phyloP scores from a whole-genome alignment of 1,140 invertebrate genomes.

The Drosophila miranda region DNA sequence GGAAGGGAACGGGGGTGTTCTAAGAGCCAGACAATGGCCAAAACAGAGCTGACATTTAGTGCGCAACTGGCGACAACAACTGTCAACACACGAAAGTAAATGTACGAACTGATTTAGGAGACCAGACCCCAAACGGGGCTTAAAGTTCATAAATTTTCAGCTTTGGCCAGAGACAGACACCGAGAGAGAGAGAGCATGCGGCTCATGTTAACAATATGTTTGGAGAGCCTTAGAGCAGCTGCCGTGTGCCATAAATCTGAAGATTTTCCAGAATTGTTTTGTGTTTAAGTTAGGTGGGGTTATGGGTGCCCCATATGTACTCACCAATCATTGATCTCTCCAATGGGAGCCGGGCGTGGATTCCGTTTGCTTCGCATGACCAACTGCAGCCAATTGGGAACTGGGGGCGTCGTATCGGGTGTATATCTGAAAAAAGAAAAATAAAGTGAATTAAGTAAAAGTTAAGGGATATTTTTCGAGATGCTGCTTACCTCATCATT shows the following conservation, averaged over 20 bases:
- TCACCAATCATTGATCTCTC: constrained; percentile 64
- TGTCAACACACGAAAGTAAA: constrained; percentile 79
- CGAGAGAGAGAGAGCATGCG: constrained; percentile 13
- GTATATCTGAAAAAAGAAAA: constrained; percentile 56
- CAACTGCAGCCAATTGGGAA: constrained; percentile 81
- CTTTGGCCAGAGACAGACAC: constrained; percentile 8
- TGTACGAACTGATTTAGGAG: constrained; percentile 46
- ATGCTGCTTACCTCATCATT: constrained; percentile 66
- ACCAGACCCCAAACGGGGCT: constrained; percentile 23
- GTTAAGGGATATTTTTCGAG: background rate
- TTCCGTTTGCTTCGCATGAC: constrained; percentile 81
- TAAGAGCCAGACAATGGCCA: constrained; percentile 61
- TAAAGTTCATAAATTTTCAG: constrained; percentile 74
- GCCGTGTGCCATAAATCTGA: constrained; percentile 75
- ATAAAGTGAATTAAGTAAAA: background rate
- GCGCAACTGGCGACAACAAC: constrained; percentile 67
- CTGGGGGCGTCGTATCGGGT: constrained; percentile 69
- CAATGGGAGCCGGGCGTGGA: constrained; percentile 38
- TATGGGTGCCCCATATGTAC: constrained; percentile 16
- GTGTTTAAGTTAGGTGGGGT: constrained; percentile 8
- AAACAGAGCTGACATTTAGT: constrained; percentile 67
- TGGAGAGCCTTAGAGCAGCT: constrained; percentile 53
- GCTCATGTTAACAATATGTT: constrained; percentile 72
- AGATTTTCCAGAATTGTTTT: constrained; percentile 49
- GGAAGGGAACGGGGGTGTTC: constrained; percentile 19